Conservation (phyloP, 2,797 vertebrate species). For the Acridotheres tristis region DNA sequence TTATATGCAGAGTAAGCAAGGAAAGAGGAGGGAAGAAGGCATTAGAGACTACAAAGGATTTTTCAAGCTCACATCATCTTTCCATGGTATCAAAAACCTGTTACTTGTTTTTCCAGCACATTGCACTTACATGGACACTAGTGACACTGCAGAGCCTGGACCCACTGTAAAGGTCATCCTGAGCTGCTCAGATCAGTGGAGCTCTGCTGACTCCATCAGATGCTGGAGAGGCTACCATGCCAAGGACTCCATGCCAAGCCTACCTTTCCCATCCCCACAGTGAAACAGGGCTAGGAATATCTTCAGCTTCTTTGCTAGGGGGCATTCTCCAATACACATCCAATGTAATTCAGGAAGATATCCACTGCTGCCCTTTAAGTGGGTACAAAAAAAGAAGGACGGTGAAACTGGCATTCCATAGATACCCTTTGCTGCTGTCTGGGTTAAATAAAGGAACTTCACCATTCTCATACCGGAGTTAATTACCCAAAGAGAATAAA, state of each 20-base stretch:
- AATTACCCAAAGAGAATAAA: not conserved
- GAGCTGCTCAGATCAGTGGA: not conserved
- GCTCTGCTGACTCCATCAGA: not conserved
- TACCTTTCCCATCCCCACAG: not conserved
- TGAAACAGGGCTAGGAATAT: not conserved
- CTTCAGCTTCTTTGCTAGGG: not conserved
- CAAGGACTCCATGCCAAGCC: not conserved
- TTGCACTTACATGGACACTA: not conserved
- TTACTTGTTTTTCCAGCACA: not conserved
- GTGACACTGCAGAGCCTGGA: not conserved
- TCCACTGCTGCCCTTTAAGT: not conserved
- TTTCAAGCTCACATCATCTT: not conserved
- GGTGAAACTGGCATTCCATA: not conserved
- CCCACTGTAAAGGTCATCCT: not conserved
- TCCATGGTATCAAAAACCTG: not conserved
- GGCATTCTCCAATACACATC: not conserved
- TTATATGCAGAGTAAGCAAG: not conserved
- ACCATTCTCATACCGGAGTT: rapidly evolving
- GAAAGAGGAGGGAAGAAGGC: not conserved
- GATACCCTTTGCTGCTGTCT: not conserved
- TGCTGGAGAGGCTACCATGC: not conserved
- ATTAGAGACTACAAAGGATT: not conserved
- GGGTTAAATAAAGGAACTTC: not conserved
- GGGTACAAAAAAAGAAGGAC: not conserved
- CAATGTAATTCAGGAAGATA: not conserved